These are phyloP conservation scores for Asteroscopus sphinx DNA, from an alignment of 2,888 invertebrate genomes.

Conservation along the genomic window DNA sequence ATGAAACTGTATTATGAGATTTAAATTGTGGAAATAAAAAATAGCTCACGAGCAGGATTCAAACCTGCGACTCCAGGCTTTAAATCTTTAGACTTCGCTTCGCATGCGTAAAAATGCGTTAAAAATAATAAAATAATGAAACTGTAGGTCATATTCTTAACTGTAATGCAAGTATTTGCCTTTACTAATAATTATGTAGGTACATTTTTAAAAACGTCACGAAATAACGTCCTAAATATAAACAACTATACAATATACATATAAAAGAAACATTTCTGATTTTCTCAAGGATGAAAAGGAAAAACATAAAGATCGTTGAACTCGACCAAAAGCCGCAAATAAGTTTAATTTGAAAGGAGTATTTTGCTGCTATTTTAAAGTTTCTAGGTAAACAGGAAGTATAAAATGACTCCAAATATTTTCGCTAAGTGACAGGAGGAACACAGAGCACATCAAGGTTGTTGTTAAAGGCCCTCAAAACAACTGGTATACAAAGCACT, in stretches of 20 bases:
- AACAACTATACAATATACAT: too few relatives aligned
- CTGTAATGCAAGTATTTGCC: slow-evolving; percentile 24
- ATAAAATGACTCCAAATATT: slow-evolving; percentile 45
- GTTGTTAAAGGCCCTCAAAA: slow-evolving; percentile 37
- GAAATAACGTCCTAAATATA: background rate
- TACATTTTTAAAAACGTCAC: slow-evolving; percentile 5
- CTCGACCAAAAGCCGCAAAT: slow-evolving; percentile 21
- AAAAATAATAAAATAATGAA: too few relatives aligned
- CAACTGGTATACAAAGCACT: slow-evolving; percentile 24
- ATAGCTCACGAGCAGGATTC: too few relatives aligned
- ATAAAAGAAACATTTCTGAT: background rate
- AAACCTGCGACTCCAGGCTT: too few relatives aligned
- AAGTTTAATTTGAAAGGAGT: slow-evolving; percentile 53
- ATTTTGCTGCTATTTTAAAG: slow-evolving; percentile 53
- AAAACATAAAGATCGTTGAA: slow-evolving; percentile 28
- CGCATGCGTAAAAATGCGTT: too few relatives aligned
- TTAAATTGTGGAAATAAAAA: too few relatives aligned
- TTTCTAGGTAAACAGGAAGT: slow-evolving; percentile 60
- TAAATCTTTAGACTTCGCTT: too few relatives aligned
- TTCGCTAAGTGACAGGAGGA: slow-evolving; percentile 50
- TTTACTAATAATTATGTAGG: slow-evolving; percentile 4
- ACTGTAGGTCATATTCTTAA: slow-evolving; percentile 33
- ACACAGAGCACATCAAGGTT: slow-evolving; percentile 51
- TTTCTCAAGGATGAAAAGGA: slow-evolving; percentile 4
- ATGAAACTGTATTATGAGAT: slow-evolving; percentile 13